These are phyloP conservation scores for Anolis sagrei DNA, from an alignment of 2,113 vertebrate species.

Conservation along the genomic window DNA sequence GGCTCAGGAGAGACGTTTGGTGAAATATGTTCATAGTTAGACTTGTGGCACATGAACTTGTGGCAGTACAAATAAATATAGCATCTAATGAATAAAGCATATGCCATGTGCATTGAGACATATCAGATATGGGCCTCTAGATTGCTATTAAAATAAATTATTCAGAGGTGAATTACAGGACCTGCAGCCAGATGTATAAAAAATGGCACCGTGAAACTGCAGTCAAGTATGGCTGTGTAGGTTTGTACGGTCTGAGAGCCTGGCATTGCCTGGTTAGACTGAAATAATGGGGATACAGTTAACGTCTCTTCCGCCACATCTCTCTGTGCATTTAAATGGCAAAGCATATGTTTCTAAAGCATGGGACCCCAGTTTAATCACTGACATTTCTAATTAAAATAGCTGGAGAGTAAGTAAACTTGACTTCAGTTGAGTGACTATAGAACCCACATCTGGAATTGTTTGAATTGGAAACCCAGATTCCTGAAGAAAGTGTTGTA, in stretches of 20 bases:
- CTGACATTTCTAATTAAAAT: neutral
- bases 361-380: neutral
- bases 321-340: neutral
- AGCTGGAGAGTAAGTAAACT: neutral
- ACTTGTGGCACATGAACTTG: constrained; percentile 26
- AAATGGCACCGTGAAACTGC: neutral
- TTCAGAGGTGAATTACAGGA: constrained; percentile 36
- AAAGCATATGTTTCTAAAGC: neutral
- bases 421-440: neutral
- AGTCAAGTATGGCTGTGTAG: constrained; percentile 11
- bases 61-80: constrained; percentile 27
- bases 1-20: constrained; percentile 37
- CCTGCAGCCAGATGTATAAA: constrained; percentile 4
- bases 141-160: constrained; percentile 38
- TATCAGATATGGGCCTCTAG: constrained; percentile 50
- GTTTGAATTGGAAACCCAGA: neutral
- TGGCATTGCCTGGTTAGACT: constrained; percentile 2
- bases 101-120: constrained; percentile 37
- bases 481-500: neutral
- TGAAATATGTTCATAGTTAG: neutral
- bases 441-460: neutral
- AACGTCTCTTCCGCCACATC: neutral
- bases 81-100: constrained; percentile 39
- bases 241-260: constrained; percentile 22
- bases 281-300: neutral